phyloP scores from a whole-genome alignment of 2,888 invertebrate species.

The Hesperia comma region DNA sequence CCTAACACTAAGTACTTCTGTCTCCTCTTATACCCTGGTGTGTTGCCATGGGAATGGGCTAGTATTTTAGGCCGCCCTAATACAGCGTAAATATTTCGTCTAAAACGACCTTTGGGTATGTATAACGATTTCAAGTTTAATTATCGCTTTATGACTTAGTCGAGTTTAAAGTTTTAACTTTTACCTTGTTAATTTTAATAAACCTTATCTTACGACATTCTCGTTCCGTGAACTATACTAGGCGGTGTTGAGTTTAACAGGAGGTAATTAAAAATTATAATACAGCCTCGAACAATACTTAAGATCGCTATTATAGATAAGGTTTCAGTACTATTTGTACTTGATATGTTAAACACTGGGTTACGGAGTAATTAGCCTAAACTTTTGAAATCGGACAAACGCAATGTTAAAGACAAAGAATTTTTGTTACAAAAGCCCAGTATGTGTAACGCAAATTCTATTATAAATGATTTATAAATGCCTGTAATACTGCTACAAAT shows the following conservation, averaged over 20 bases:
- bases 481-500: constrained; percentile 37
- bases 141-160: too few relatives aligned
- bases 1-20: too few relatives aligned
- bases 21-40: too few relatives aligned
- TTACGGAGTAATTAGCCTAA: constrained; percentile 14
- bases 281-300: constrained; percentile 7
- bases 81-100: too few relatives aligned
- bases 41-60: too few relatives aligned
- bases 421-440: constrained; percentile 40
- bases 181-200: too few relatives aligned
- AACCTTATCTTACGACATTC: too few relatives aligned
- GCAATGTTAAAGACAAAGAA: constrained; percentile 43
- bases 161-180: too few relatives aligned
- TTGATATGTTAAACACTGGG: background rate
- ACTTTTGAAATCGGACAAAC: constrained; percentile 33
- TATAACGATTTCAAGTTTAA: too few relatives aligned
- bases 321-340: background rate
- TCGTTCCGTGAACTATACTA: too few relatives aligned
- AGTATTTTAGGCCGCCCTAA: too few relatives aligned
- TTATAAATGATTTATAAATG: constrained; percentile 45
- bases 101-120: too few relatives aligned
- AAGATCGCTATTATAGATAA: constrained; percentile 18
- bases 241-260: background rate
- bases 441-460: constrained; percentile 42
- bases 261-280: constrained; percentile 6